Conservation (phyloP, 2,888 invertebrate species). For the Anagyrus pseudococci region DNA sequence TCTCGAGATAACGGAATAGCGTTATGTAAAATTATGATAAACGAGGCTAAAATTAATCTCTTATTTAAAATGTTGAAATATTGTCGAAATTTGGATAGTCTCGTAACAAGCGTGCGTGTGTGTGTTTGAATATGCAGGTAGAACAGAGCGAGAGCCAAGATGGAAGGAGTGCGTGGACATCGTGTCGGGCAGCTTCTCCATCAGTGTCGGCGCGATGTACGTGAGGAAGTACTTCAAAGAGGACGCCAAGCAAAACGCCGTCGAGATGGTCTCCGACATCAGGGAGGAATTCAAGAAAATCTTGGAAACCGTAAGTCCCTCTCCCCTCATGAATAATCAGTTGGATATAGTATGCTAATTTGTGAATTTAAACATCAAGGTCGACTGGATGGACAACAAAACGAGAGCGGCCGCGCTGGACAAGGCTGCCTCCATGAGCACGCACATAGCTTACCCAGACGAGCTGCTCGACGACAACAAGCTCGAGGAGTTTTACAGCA, state of each 20-base stretch:
- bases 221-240: slow-evolving; percentile 88
- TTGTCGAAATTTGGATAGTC: too few species aligned
- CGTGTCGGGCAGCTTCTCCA: slow-evolving; percentile 76
- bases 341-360: too few species aligned
- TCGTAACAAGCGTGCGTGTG: too few species aligned
- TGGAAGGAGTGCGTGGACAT: slow-evolving; percentile 93
- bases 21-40: too few species aligned
- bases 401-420: slow-evolving; percentile 77
- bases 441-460: slow-evolving; percentile 89
- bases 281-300: slow-evolving; percentile 83
- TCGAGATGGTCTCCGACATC: slow-evolving; percentile 89
- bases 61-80: too few species aligned
- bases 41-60: too few species aligned
- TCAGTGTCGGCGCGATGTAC: slow-evolving; percentile 84
- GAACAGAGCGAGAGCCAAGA: slow-evolving; percentile 82
- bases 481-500: slow-evolving; percentile 59
- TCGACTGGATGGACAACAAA: slow-evolving; percentile 89
- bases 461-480: slow-evolving; percentile 82
- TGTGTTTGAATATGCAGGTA: slow-evolving; percentile 53
- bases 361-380: slow-evolving; percentile 51
- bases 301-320: slow-evolving; percentile 66
- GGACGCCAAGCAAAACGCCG: slow-evolving; percentile 80
- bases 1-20: too few species aligned
- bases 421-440: slow-evolving; percentile 80
- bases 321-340: too few species aligned